Conservation (phyloP, 2,113 vertebrate genomes). For the Hirundichthys speculiger region DNA sequence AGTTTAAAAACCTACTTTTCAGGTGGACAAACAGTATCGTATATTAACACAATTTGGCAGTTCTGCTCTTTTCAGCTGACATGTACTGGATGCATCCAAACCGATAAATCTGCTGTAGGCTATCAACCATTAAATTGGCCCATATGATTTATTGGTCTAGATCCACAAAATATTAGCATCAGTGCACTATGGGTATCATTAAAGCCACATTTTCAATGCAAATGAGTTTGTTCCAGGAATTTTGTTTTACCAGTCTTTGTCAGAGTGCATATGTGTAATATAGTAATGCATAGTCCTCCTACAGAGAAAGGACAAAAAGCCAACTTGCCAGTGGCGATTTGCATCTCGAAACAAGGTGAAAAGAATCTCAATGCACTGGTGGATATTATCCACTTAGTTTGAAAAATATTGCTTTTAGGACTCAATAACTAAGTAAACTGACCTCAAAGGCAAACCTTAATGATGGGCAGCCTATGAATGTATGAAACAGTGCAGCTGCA, state of each 20-base stretch:
- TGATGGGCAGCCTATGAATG: conserved; percentile 42
- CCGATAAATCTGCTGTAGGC: conserved; percentile 9
- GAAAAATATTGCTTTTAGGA: conserved; percentile 25
- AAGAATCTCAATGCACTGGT: background rate
- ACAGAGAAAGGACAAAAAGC: background rate
- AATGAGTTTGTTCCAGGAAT: background rate
- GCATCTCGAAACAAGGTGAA: background rate
- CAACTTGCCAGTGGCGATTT: background rate
- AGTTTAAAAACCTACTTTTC: conserved; percentile 13
- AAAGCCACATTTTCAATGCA: conserved; percentile 5
- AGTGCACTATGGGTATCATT: background rate
- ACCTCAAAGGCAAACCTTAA: conserved; percentile 18
- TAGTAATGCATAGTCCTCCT: background rate
- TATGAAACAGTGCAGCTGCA: conserved; percentile 31
- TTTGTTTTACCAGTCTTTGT: conserved; percentile 2
- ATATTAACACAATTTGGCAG: conserved; percentile 4
- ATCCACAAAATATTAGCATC: conserved; percentile 15
- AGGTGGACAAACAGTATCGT: background rate
- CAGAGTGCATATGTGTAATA: background rate
- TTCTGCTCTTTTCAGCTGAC: conserved; percentile 1
- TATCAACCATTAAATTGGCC: conserved; percentile 1
- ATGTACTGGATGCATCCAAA: conserved; percentile 1
- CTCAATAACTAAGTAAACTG: background rate
- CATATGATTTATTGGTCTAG: conserved; percentile 5
- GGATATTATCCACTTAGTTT: conserved; percentile 6